Evolutionary conservation across 2,113 vertebrate species (phyloP).

Genomic region (Ictalurus furcatus): DNA sequence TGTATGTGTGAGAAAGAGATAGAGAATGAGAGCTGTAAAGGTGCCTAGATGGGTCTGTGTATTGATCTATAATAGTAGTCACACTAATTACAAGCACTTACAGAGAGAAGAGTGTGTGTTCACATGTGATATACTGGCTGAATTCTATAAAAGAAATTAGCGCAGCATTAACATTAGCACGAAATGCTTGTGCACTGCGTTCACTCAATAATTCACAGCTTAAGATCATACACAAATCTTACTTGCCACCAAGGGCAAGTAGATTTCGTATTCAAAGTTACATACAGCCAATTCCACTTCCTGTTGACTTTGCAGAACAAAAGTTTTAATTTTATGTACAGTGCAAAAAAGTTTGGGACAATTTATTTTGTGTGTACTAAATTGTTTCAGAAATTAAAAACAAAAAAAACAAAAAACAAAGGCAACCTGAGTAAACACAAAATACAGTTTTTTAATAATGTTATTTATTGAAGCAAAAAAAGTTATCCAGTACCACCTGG

Average conservation of each 20-base stretch:
- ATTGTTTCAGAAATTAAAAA: too few species aligned
- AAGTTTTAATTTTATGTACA: background rate
- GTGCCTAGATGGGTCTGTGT: background rate
- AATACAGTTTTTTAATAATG: too few species aligned
- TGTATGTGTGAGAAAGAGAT: background rate
- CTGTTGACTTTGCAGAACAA: background rate
- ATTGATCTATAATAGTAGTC: background rate
- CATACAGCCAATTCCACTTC: background rate
- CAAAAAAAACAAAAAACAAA: too few species aligned
- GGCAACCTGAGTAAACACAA: too few species aligned
- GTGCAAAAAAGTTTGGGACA: too few species aligned
- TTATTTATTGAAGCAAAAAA: too few species aligned
- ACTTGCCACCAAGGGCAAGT: background rate
- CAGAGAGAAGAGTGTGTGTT: background rate
- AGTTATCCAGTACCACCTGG: too few species aligned
- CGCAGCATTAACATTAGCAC: background rate
- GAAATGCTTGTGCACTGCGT: too few species aligned
- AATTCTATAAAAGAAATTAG: background rate
- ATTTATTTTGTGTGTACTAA: too few species aligned
- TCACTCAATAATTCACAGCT: background rate
- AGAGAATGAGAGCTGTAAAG: background rate
- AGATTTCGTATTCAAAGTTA: background rate
- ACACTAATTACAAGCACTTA: background rate
- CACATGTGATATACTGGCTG: background rate
- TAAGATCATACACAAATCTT: background rate